A percentile compares a stretch with the other conserved stretches of the same genome.
These are phyloP conservation scores for Cylindroiulus punctatus DNA, from an alignment of 2,888 invertebrate species.

Conservation along the genomic window DNA sequence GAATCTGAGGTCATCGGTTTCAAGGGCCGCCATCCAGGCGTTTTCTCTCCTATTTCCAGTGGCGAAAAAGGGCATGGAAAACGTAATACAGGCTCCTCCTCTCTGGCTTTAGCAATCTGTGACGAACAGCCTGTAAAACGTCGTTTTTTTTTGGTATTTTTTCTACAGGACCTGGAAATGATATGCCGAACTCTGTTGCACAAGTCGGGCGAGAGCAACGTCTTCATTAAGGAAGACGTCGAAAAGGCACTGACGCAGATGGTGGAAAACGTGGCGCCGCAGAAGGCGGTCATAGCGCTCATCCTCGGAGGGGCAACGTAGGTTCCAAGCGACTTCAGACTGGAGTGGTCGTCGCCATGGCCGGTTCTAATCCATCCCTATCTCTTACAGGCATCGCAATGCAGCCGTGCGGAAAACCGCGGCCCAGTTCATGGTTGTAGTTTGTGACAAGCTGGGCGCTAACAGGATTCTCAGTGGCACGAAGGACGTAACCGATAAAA, in stretches of 20 bases:
- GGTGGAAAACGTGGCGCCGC: constrained; percentile 78
- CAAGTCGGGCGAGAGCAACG: constrained; percentile 92
- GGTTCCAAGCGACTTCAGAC: constrained; percentile 59
- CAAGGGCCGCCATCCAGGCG: constrained; percentile 85
- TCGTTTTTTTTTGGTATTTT: not conserved
- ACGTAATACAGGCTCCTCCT: constrained; percentile 66
- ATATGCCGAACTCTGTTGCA: constrained; percentile 82
- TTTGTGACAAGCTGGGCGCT: constrained; percentile 79
- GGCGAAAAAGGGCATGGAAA: constrained; percentile 70
- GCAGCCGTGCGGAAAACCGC: constrained; percentile 86
- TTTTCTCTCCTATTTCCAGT: constrained; percentile 80
- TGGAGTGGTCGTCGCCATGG: not conserved
- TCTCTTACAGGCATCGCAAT: constrained; percentile 77
- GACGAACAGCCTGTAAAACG: not conserved
- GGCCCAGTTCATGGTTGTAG: constrained; percentile 78
- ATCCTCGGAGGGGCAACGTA: constrained; percentile 66
- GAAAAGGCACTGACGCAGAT: constrained; percentile 82
- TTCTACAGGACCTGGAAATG: constrained; percentile 83
- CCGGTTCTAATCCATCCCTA: not conserved
- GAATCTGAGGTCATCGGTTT: constrained; percentile 92
- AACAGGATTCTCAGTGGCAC: constrained; percentile 77
- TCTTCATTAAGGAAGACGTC: constrained; percentile 90
- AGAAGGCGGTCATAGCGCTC: constrained; percentile 65
- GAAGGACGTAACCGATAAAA: constrained; percentile 80
- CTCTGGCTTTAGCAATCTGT: not conserved